These are phyloP conservation scores for Aradus depressus DNA, from an alignment of 2,888 invertebrate genomes.

Conservation along the genomic window DNA sequence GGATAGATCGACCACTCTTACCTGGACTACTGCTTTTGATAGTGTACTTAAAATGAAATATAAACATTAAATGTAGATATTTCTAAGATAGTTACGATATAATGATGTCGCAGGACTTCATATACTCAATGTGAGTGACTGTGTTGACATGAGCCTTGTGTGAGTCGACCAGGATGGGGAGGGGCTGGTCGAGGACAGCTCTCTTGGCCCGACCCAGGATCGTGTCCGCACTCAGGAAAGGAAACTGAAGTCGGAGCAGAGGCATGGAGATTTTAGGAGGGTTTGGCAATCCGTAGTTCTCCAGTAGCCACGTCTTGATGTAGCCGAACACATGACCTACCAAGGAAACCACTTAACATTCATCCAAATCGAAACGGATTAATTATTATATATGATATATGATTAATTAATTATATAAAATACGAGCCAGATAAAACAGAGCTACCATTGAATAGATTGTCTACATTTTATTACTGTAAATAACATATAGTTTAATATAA, in stretches of 20 bases:
- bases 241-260: conserved; percentile 52
- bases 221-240: conserved; percentile 57
- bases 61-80: background rate
- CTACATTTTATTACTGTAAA: too few relatives aligned
- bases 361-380: too few relatives aligned
- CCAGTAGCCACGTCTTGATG: conserved; percentile 66
- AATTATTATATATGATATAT: too few relatives aligned
- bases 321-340: conserved; percentile 54
- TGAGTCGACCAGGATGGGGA: conserved; percentile 56
- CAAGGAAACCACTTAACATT: too few relatives aligned
- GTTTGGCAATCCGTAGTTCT: conserved; percentile 47
- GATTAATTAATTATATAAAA: too few relatives aligned
- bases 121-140: conserved; percentile 53
- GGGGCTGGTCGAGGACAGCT: conserved; percentile 46
- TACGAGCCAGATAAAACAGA: too few relatives aligned
- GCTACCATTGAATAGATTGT: too few relatives aligned
- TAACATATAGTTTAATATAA: too few relatives aligned
- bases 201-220: conserved; percentile 58
- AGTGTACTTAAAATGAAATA: too few relatives aligned
- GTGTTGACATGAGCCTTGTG: conserved; percentile 59
- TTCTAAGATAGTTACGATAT: conserved; percentile 45
- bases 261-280: conserved; percentile 47
- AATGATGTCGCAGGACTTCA: conserved; percentile 53
- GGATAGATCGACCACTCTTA: too few relatives aligned
- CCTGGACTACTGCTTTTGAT: too few relatives aligned